Base-by-base conservation (phyloP, 2,888 invertebrate genomes). In the Cryptops parisi region DNA sequence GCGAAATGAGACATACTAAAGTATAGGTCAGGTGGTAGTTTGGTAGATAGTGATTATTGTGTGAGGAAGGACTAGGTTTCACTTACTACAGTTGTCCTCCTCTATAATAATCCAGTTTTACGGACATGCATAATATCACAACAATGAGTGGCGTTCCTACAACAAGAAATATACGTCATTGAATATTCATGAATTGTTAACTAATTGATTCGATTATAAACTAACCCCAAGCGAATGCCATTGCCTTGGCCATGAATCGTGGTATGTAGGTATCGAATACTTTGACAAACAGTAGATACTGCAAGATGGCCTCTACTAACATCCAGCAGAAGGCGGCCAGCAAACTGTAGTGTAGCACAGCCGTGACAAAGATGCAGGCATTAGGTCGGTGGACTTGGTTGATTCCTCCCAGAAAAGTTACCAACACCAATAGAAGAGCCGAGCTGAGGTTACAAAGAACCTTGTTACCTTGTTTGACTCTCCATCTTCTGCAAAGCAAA, bases 311-410 rank as follows among this genome's bases (percentile, higher is more conserved):
- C 53, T 81, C 78, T 53, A 82, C 77, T 22, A 81, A 66, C 81
- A 82, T 82, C 82, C 82, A 82, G 61, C 75, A 74, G 62, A 82
- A 82, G 57, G 79, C 75, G 1, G 79, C 75, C 45, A 82, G 66
- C 33, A 82, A 75, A 21, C 79, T 77, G 64, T 81, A 82, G 62
- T 82, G 82, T 39, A 82, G 65, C 3, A 76, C 60, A 5, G 77
- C 75, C 2, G 81, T 81, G 15, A 79, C 68, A n/a, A 70, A 60
- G 41, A 78, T 72, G 62, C 82, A 82, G 38, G 70, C 58, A 43
- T 66, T 65, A 50, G 69, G 63, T 39, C 68, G 64, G 9, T 68
- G 62, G 1, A 64, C 66, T 57, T 63, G 63, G 26, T 65, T 62
- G 22, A 69, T 61, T 2, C 68, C 68, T 3, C 64, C 61, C 43